Evolutionary conservation across 2,888 invertebrate genomes (phyloP).

Genomic region (Leistus spinibarbis): DNA sequence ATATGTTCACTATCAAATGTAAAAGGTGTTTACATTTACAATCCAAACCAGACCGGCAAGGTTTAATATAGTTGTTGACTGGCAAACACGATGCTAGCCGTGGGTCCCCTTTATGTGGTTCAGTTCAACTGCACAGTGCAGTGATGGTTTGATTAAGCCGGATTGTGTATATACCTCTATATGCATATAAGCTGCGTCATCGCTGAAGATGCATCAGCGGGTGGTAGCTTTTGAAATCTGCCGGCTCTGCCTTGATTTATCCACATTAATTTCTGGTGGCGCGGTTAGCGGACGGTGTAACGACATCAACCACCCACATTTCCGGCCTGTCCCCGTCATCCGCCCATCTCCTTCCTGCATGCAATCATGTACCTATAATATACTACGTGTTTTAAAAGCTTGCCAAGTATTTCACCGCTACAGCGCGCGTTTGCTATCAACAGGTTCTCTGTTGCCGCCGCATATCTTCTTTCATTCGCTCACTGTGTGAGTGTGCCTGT

Average conservation of each 20-base stretch:
- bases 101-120: conserved; percentile 53
- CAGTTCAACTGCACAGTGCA: conserved; percentile 54
- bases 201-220: neutral
- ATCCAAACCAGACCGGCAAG: too few species aligned
- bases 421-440: conserved; percentile 21
- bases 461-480: conserved; percentile 20
- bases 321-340: conserved; percentile 1
- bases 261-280: conserved; percentile 49
- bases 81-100: conserved; percentile 40
- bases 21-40: too few species aligned
- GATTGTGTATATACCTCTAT: conserved; percentile 44
- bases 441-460: conserved; percentile 33
- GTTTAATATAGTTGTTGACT: too few species aligned
- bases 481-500: neutral
- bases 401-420: conserved; percentile 31
- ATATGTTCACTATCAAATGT: too few species aligned
- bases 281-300: conserved; percentile 26
- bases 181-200: neutral
- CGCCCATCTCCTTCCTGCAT: conserved; percentile 20
- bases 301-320: conserved; percentile 21
- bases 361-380: conserved; percentile 39
- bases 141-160: conserved; percentile 57
- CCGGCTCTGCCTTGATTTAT: conserved; percentile 51
- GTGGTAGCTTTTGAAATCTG: conserved; percentile 51
- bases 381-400: conserved; percentile 38